Evolutionary conservation across 2,113 vertebrate species (phyloP), one percentile per base, ranked within the genome.

Genomic region (Sebastes schlegelii): DNA sequence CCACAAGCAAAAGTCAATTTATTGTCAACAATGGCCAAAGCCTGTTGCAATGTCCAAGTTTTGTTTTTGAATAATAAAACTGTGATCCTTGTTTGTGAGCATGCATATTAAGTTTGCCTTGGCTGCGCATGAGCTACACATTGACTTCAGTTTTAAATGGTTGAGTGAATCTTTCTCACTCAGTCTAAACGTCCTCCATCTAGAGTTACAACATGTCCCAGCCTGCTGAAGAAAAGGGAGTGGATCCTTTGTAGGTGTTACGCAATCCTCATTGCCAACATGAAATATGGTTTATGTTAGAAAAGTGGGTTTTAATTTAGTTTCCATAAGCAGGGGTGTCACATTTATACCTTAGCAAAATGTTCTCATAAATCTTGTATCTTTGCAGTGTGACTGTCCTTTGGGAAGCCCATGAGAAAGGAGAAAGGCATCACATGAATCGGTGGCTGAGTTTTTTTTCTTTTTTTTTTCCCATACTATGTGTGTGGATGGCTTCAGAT

Each of bases 171-270:
- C 8, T 1, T 9, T 19, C 23, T 52, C 54, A n/a, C 12, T 1
- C 14, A 19, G 21, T 68, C 1, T 65, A 69, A 69, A 52, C 3
- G 26, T 34, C 52, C 48, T 69, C 10, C 9, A 23, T 52, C 17
- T 21, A 21, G 1, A 72, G 12, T 52, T 58, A n/a, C 17, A 78
- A 66, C 87, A 76, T 69, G 87, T 79, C 62, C 10, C 21, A 46
- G 67, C 86, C 55, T 84, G 86, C 57, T 43, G 23, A 26, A 23
- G 11, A 42, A 54, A 55, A 65, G 60, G 72, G 65, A 67, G 54
- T 64, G 34, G 46, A 52, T 63, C 4, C n/a, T 34, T 21, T 75
- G 8, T n/a, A 83, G 51, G 11, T 57, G 62, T 49, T 34, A 21
- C 52, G 66, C 65, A 86, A 75, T 86, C 46, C 46, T 62, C 13